These are phyloP conservation scores for Lipotes vexillifer DNA, from an alignment of 2,113 vertebrate species.

Conservation along the genomic window DNA sequence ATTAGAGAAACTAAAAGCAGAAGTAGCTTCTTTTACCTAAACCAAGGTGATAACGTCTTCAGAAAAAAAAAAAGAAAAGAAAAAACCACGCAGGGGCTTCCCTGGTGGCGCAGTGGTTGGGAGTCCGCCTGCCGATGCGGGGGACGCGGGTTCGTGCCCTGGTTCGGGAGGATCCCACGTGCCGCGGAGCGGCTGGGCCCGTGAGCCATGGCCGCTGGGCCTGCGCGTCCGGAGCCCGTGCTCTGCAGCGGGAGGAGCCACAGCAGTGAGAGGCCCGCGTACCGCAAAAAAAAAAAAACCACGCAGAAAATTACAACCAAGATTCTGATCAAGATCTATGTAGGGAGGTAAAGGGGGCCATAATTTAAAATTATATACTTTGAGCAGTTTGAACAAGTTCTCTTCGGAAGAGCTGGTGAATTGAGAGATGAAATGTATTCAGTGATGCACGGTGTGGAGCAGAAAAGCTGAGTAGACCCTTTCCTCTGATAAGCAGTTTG, in stretches of 20 bases:
- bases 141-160: too few relatives aligned
- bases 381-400: slow-evolving; percentile 90
- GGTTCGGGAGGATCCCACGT: too few relatives aligned
- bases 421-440: slow-evolving; percentile 85
- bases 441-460: slow-evolving; percentile 92
- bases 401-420: slow-evolving; percentile 76
- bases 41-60: neutral
- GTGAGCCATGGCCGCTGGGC: too few relatives aligned
- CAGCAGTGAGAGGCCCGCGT: too few relatives aligned
- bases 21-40: slow-evolving; percentile 15
- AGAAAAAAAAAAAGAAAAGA: slow-evolving; percentile 15
- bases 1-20: slow-evolving; percentile 5
- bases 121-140: too few relatives aligned
- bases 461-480: slow-evolving; percentile 93
- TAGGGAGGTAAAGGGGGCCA: slow-evolving; percentile 2
- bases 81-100: neutral
- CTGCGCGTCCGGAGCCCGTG: too few relatives aligned
- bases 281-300: neutral
- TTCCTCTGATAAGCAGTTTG: slow-evolving; percentile 98
- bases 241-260: too few relatives aligned
- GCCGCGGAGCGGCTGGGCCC: too few relatives aligned
- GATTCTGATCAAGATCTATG: neutral
- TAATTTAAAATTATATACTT: slow-evolving; percentile 82
- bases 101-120: too few relatives aligned
- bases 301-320: neutral